Base-by-base conservation (phyloP, 2,888 invertebrate genomes). In the Aromia moschata region DNA sequence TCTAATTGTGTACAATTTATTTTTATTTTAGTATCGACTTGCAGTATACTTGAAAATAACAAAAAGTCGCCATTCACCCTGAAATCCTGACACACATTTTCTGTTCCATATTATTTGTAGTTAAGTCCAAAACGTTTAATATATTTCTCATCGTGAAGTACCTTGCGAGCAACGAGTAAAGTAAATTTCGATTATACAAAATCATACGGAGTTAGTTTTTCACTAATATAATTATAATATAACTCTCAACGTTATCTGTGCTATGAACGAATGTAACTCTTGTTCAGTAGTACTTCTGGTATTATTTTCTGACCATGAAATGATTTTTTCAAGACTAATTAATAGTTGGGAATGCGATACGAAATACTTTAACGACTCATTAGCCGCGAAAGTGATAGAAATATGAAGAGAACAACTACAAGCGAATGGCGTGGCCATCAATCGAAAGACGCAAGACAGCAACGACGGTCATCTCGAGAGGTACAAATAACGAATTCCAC, bases 401-500 rank as follows among this genome's bases (percentile, higher is more conserved):
- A 52, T 52, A 41, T 52, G 40, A 52, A 31, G 16, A 52, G 41
- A n/a, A n/a, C 18, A 11, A 9, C 16, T 51, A 52, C 52, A 52
- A 41, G 41, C 3, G 14, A 52, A 41, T 52, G 52, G 52, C 52
- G 41, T 52, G 52, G 41, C 14, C 9, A 52, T 41, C 52, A 52
- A 52, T 41, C 52, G 30, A 41, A 4, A 12, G 20, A 11, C n/a
- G 30, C 38, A 11, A 11, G 18, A 49, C 36, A 15, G 37, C 1
- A 25, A 33, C 11, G 52, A 41, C 31, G 52, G 52, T 52, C 52
- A 52, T 31, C 52, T 52, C 41, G 12, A n/a, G 52, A 52, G 18
- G 52, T 30, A 41, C 41, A 40, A 52, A 52, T 41, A 41, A 52
- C 41, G 52, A 33, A 52, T 52, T 52, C 52, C 52, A 52, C 52